phyloP scores from a whole-genome alignment of 2,888 invertebrate genomes.

The Drosophila diplacantha region DNA sequence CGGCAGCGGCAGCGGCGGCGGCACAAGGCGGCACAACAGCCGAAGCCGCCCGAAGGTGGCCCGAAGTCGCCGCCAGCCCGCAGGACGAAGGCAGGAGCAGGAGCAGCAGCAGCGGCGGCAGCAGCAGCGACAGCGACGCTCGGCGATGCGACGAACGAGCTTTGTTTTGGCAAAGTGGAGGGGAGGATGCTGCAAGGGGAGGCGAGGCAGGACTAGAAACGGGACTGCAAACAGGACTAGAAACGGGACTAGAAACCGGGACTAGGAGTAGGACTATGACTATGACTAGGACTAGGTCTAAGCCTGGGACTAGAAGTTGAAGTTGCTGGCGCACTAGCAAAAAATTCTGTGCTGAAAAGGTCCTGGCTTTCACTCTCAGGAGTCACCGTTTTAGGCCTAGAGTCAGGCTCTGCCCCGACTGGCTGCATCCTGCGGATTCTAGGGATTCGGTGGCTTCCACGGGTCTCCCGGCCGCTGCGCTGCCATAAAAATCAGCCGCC shows the following conservation, averaged over 20 bases:
- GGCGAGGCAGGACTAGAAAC: conserved; percentile 24
- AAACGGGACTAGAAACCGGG: neutral
- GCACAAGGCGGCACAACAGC: conserved; percentile 7
- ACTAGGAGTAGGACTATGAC: neutral
- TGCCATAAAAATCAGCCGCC: conserved; percentile 57
- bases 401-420: neutral
- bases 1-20: conserved; percentile 24
- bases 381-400: neutral
- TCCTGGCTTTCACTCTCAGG: too few relatives aligned
- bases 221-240: neutral
- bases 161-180: conserved; percentile 36
- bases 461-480: conserved; percentile 11
- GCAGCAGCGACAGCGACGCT: conserved; percentile 32
- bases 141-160: conserved; percentile 18
- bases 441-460: neutral
- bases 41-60: conserved; percentile 17
- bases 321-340: conserved; percentile 30
- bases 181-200: conserved; percentile 21
- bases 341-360: conserved; percentile 53
- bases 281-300: neutral
- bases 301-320: too few relatives aligned
- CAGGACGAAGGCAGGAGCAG: conserved; percentile 25
- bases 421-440: neutral
- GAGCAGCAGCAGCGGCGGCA: neutral
- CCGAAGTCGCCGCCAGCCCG: conserved; percentile 16